Evolutionary conservation across 1,140 invertebrate genomes (phyloP), one percentile per base, ranked within the genome.

Genomic region (Cardiocondyla obscurior): DNA sequence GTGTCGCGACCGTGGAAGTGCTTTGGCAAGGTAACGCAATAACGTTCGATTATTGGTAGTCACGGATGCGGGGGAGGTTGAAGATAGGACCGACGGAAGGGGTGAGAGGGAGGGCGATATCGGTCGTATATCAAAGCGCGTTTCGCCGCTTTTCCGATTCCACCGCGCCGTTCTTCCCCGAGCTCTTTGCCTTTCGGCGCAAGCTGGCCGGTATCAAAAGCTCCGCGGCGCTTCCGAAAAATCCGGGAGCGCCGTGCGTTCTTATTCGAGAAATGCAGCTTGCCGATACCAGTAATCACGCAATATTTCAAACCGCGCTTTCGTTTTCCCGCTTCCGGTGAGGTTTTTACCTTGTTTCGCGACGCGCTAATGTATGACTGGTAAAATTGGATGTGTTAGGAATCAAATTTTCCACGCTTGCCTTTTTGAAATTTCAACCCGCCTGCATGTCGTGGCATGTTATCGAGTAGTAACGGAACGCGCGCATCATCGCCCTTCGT

Each of bases 21-120:
- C 69, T 73, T 76, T 36, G 65, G 16, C 67, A 67, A 64, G 55
- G 90, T 90, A 93, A 93, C 90, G 91, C 92, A 92, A 93, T 93
- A 93, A 93, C 90, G 86, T 92, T 93, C 92, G 91, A 93, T 93
- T 93, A 93, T 93, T 91, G 91, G 90, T 90, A 91, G 91, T 90
- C 87, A 90, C 89, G 88, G 82, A 81, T 85, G 83, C 72, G 79
- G 70, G 49, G 14, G 36, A 0, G n/a, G 16, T 12, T 73, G 19
- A 70, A 69, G 22, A 44, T n/a, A 30, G 36, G 44, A 51, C 3
- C 0, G 74, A 19, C 25, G 14, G 10, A 12, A 10, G 14, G 19
- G 3, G 55, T 19, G n/a, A 51, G 49, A 62, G 82, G 16, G 30
- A 33, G 62, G 28, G 7, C 14, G 28, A 30, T 79, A 69, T 79